Percentiles rank a stretch among this genome's conserved stretches.
These are phyloP conservation scores for Aix galericulata DNA, from an alignment of 2,113 vertebrate genomes.

Conservation along the genomic window DNA sequence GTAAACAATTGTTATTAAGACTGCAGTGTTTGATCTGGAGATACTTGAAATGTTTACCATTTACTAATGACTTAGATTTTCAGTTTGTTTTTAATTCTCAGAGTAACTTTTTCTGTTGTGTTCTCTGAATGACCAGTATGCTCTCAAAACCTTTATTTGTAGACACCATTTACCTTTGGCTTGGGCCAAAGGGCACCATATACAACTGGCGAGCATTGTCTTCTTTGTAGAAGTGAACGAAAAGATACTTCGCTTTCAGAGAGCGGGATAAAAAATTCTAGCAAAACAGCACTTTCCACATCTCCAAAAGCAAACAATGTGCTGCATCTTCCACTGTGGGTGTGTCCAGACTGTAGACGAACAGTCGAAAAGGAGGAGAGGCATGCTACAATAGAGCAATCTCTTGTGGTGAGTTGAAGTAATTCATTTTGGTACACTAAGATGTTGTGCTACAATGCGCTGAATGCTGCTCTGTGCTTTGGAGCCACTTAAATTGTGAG, in stretches of 20 bases:
- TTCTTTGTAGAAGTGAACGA: constrained; percentile 93
- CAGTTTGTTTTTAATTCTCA: not conserved
- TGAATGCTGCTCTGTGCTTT: not conserved
- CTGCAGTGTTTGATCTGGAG: not conserved
- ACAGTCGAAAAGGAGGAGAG: constrained; percentile 94
- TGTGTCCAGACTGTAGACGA: constrained; percentile 93
- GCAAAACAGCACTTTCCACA: constrained; percentile 81
- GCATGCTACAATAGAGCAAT: constrained; percentile 84
- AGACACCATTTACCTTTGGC: constrained; percentile 97
- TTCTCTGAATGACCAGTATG: not conserved
- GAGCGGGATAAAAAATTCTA: constrained; percentile 80
- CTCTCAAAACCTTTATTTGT: constrained; percentile 10
- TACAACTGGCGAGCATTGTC: constrained; percentile 91
- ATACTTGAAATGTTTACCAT: not conserved
- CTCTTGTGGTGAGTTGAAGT: constrained; percentile 82
- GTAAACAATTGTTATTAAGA: not conserved
- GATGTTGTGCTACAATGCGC: accelerated
- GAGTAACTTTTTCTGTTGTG: not conserved
- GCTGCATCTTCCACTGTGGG: constrained; percentile 94
- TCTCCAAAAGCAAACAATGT: constrained; percentile 84
- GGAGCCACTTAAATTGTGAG: not conserved
- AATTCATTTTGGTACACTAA: not conserved
- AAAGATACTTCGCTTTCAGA: constrained; percentile 87
- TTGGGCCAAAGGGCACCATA: constrained; percentile 92
- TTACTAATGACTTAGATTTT: not conserved